These are phyloP conservation scores for Lathamus discolor DNA, from an alignment of 2,113 vertebrate genomes.

Conservation along the genomic window DNA sequence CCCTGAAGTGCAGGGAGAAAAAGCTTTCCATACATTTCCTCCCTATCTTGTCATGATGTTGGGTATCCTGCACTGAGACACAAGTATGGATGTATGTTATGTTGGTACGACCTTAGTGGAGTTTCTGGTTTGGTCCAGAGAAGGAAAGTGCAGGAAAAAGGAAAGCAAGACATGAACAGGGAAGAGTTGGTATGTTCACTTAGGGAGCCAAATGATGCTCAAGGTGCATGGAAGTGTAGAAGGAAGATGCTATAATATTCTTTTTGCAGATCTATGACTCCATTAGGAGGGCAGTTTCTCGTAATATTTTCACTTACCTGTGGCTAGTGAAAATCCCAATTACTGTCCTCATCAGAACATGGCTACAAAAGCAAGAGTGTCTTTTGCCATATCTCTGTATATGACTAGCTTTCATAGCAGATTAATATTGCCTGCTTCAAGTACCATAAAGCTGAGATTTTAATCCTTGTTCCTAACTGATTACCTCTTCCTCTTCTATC, in stretches of 20 bases:
- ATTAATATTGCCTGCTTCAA: neutral
- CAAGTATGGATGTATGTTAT: fast-evolving
- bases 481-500: neutral
- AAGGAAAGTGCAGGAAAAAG: neutral
- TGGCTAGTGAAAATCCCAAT: neutral
- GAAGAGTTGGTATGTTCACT: neutral
- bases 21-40: neutral
- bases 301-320: neutral
- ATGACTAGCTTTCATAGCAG: neutral
- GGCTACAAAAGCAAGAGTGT: neutral
- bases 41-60: neutral
- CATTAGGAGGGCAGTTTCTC: neutral
- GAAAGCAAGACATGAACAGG: neutral
- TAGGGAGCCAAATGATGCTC: neutral
- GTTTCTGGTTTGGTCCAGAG: neutral
- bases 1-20: neutral
- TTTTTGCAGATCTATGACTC: neutral
- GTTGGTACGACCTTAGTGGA: neutral
- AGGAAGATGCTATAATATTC: neutral
- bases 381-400: neutral
- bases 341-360: neutral
- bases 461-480: neutral
- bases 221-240: neutral
- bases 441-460: neutral
- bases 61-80: neutral